Conservation (phyloP, 37 sponge, comb jelly and placozoan genomes). For the Mnemiopsis leidyi region DNA sequence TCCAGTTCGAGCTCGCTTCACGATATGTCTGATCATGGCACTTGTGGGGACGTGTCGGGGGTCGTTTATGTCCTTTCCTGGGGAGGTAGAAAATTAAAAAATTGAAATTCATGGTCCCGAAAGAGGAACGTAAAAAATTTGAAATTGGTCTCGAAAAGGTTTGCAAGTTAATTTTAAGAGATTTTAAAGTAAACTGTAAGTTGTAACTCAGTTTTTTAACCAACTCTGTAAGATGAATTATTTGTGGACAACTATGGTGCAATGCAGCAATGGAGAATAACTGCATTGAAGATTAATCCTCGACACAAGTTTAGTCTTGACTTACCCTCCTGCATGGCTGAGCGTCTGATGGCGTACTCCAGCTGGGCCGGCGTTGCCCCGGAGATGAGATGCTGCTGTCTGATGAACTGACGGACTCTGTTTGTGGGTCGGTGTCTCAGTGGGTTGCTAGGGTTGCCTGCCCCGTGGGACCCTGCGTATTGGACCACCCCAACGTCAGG, state of each 20-base stretch:
- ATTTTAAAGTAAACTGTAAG: too few species aligned
- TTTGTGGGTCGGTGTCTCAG: constrained; percentile 52
- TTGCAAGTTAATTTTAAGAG: too few species aligned
- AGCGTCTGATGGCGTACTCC: constrained; percentile 57
- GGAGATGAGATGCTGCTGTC: constrained; percentile 19
- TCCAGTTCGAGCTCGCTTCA: constrained; percentile 54
- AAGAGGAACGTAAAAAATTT: too few species aligned
- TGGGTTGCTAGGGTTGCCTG: constrained; percentile 56
- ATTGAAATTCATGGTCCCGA: too few species aligned
- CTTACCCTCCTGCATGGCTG: constrained; percentile 48
- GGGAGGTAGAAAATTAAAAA: too few species aligned
- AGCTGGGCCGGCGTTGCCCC: constrained; percentile 53
- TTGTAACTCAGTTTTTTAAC: too few species aligned
- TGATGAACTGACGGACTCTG: constrained; percentile 54
- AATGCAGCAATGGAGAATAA: too few species aligned
- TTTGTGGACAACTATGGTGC: too few species aligned
- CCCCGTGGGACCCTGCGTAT: constrained; percentile 57
- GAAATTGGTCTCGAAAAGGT: too few species aligned
- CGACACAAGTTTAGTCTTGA: neutral
- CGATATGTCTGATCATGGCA: constrained; percentile 61
- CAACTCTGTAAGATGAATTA: too few species aligned
- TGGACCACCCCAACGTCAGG: constrained; percentile 39
- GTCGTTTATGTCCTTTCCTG: constrained; percentile 60
- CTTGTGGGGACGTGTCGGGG: constrained; percentile 55
- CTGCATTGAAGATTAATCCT: too few species aligned